Base-by-base conservation (phyloP, 1,140 invertebrate genomes). In the Parapsyche elsis region DNA sequence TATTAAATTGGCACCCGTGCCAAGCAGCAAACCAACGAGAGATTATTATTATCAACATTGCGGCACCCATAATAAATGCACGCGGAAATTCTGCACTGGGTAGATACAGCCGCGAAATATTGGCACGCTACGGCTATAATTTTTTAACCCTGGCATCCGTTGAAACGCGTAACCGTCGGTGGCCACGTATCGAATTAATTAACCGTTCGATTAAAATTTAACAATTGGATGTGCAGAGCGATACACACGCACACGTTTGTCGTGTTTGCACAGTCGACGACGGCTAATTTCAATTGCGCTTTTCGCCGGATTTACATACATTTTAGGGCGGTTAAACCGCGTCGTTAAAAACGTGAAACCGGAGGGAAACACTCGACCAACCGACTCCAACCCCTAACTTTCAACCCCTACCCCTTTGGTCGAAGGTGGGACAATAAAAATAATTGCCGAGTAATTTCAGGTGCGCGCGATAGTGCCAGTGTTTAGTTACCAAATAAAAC, bases 271-370 rank as follows among this genome's bases (percentile, higher is more conserved):
- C 26, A 21, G 61, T 23, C 19, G 44, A 12, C 24, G 26, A 24
- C 71, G 38, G 71, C 81, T 82, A 82, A 82, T 82, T 82, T 80
- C 64, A 82, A 82, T 82, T 82, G 81, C 71, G 75, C 81, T 82
- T 79, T 82, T 78, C 64, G 76, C 49, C 59, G 81, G 81, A 82
- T 82, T 82, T 82, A 82, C 81, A 82, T 82, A 82, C 81, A 75
- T 82, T 80, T 67, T 75, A 80, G 75, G 81, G 53, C 30, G 64
- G 75, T 82, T 80, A 80, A 82, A 80, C 71, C 75, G 73, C 46
- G 30, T 67, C 30, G 78, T 82, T 71, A 79, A 81, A 76, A 71
- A 71, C 76, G 64, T 67, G 64, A 67, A 30, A 67, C 19, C 16
- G 30, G 16, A 53, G 49, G 49, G 23, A 67, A 26, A 38, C 30